Conservation (phyloP, 2,113 vertebrate genomes). For the Asarcornis scutulata region DNA sequence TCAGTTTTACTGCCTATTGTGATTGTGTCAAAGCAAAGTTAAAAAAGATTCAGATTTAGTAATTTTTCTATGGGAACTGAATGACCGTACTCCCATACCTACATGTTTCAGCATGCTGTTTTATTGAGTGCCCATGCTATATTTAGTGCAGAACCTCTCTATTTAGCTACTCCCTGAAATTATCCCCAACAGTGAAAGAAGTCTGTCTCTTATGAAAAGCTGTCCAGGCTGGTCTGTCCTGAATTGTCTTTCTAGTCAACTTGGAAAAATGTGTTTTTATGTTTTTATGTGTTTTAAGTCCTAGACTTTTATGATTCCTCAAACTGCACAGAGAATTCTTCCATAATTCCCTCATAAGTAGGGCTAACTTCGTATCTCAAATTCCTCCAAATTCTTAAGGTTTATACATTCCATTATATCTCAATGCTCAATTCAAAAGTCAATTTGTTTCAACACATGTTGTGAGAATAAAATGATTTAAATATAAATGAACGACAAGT, state of each 20-base stretch:
- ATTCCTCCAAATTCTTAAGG: not conserved
- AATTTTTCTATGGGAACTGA: not conserved
- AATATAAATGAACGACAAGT: not conserved
- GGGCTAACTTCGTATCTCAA: not conserved
- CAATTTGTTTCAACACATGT: not conserved
- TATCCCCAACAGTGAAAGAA: not conserved
- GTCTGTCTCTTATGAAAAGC: not conserved
- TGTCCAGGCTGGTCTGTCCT: not conserved
- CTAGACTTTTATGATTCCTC: not conserved
- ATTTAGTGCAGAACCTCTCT: not conserved
- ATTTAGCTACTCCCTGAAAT: not conserved
- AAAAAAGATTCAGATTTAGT: not conserved
- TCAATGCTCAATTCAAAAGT: not conserved
- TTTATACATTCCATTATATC: not conserved
- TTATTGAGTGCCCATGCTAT: not conserved
- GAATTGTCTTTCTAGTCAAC: not conserved
- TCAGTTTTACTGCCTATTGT: not conserved
- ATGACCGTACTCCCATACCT: not conserved
- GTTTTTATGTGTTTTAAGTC: not conserved
- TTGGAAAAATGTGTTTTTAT: not conserved
- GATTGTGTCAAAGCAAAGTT: not conserved
- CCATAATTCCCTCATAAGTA: not conserved
- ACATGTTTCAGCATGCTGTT: not conserved
- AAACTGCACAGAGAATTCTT: not conserved
- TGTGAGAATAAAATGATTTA: not conserved